phyloP scores from a whole-genome alignment of 2,113 vertebrate genomes.

The Vidua chalybeata region DNA sequence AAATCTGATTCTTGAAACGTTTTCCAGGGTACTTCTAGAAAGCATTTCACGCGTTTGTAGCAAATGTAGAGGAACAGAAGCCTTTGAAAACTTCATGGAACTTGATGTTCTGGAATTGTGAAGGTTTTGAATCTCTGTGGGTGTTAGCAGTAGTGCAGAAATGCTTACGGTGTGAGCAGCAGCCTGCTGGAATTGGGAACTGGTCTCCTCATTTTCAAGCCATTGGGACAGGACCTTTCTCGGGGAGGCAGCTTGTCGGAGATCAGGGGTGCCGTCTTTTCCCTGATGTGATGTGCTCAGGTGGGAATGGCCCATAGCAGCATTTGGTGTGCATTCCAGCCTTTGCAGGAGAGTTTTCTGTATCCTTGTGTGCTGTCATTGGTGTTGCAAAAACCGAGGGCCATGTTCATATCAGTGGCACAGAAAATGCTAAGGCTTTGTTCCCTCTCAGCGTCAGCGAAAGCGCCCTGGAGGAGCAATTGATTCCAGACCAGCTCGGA shows the following conservation, averaged over 20 bases:
- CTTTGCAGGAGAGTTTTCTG: background rate
- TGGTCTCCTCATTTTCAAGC: background rate
- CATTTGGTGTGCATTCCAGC: accelerated
- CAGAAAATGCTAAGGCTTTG: background rate
- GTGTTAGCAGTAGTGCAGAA: background rate
- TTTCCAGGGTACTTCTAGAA: background rate
- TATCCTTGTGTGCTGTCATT: background rate
- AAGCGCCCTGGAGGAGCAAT: slow-evolving; percentile 63
- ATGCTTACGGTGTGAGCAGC: background rate
- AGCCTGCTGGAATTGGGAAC: background rate
- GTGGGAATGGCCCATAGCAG: background rate
- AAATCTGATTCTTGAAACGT: background rate
- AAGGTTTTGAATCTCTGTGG: background rate
- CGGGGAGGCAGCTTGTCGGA: too few relatives aligned
- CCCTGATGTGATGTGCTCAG: background rate
- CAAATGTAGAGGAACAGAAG: background rate
- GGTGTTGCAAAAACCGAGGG: background rate
- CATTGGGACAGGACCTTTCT: background rate
- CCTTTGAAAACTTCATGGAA: background rate
- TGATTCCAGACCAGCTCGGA: slow-evolving; percentile 56
- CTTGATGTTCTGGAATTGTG: background rate
- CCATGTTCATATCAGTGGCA: accelerated
- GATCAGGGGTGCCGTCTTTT: background rate
- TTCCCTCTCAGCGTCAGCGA: too few relatives aligned
- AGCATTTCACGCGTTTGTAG: too few relatives aligned